A percentile compares a stretch with the other conserved stretches of the same genome.
phyloP scores from a whole-genome alignment of 2,797 vertebrate genomes.

The Ptychadena robeensis region DNA sequence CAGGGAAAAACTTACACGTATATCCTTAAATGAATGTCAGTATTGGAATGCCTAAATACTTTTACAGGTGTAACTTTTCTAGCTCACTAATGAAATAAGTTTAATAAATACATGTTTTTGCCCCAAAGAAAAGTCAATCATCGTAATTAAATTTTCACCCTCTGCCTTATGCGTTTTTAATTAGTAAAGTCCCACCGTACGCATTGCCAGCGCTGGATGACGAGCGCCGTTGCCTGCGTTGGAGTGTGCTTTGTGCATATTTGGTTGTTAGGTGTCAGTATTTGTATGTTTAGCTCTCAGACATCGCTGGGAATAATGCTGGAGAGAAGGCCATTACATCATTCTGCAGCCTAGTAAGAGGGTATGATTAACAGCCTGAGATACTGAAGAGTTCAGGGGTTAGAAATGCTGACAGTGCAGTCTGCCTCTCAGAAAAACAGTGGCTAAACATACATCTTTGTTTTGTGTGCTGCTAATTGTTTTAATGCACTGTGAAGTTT shows the following conservation, averaged over 20 bases:
- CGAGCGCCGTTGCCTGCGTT: conserved; percentile 40
- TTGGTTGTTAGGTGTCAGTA: conserved; percentile 67
- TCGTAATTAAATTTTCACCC: background rate
- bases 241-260: conserved; percentile 58
- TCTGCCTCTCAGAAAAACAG: conserved; percentile 66
- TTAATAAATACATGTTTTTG: background rate
- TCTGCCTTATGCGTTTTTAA: background rate
- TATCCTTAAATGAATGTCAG: too few relatives aligned
- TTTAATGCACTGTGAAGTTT: conserved; percentile 16
- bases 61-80: background rate
- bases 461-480: conserved; percentile 31
- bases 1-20: too few relatives aligned
- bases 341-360: conserved; percentile 89
- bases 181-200: conserved; percentile 11
- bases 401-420: conserved; percentile 82
- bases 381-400: conserved; percentile 77
- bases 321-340: conserved; percentile 86
- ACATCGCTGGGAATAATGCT: conserved; percentile 72
- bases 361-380: conserved; percentile 85
- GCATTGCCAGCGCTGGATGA: conserved; percentile 7
- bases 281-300: conserved; percentile 69
- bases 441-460: conserved; percentile 63
- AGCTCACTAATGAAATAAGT: background rate
- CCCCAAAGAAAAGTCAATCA: background rate
- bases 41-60: too few relatives aligned